Base-by-base conservation (phyloP, 2,888 invertebrate species). In the Corythucha ciliata region DNA sequence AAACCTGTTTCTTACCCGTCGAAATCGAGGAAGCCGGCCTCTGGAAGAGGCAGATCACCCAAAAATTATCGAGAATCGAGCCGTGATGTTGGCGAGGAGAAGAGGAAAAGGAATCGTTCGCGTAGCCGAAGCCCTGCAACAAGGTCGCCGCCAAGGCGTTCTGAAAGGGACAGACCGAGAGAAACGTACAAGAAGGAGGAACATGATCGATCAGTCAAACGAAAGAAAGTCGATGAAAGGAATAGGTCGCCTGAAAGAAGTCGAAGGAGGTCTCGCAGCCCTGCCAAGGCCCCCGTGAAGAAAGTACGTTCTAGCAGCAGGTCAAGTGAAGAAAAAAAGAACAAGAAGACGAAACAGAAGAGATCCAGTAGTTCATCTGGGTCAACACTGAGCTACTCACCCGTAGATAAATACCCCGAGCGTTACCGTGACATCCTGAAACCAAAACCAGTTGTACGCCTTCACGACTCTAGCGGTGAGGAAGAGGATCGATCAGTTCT, bases 341-440 rank as follows among this genome's bases (percentile, higher is more conserved):
- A 51, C 8, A 55, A 44, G 27, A 57, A 53, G 45, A 55, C 52
- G 45, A 48, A 22, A 22, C 39, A 48, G 10, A 53, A 48, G 37
- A 49, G 56, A 16, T 59, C 58, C 5, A 53, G 53, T 34, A n/a
- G n/a, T n/a, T n/a, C n/a, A n/a, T 51, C 52, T 4, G 39, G 47
- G 8, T 59, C 59, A 14, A 76, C 74, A 57, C 67, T 81, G 44
- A 81, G 81, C 60, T 81, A 81, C 61, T 82, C 82, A 0, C 82
- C 82, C 0, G 77, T 80, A 0, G 72, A 77, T 2, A 73, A 78
- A 14, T 76, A 80, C 66, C 80, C 82, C 0, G 81, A 81, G 60
- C 73, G 80, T 1, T 81, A 82, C 63, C 73, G 72, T 22, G 81
- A 81, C 55, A 76, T 80, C 34, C 69, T 80, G 27, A 76, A 78